Percentiles rank a stretch among this genome's conserved stretches.
Evolutionary conservation across 2,113 vertebrate genomes (phyloP).

Genomic region (Peromyscus maniculatus): DNA sequence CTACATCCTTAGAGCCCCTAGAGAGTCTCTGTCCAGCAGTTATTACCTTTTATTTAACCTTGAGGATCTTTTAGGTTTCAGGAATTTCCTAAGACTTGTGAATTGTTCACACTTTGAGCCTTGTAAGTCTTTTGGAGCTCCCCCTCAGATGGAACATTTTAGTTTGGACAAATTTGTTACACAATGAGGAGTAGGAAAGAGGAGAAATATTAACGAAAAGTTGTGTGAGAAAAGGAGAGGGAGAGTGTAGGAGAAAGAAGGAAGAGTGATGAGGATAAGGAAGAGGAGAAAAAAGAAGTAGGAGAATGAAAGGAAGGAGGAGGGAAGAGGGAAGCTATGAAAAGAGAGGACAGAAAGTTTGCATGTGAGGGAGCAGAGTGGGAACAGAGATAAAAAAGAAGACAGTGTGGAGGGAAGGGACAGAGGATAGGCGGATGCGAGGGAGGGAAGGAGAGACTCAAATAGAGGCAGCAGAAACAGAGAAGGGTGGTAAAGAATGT

Average conservation of each 20-base stretch:
- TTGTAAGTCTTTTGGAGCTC: not conserved
- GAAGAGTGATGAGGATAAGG: not conserved
- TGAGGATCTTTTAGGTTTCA: not conserved
- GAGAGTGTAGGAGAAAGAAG: not conserved
- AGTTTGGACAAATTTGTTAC: not conserved
- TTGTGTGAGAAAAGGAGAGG: too few species aligned
- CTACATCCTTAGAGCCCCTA: not conserved
- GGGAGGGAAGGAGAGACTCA: not conserved
- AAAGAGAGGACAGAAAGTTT: not conserved
- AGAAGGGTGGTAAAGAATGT: not conserved
- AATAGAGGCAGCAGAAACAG: not conserved
- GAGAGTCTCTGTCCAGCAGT: not conserved
- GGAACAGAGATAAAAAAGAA: not conserved
- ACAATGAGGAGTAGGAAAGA: not conserved
- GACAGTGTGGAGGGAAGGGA: not conserved
- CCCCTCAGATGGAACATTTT: not conserved
- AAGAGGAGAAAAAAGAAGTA: not conserved
- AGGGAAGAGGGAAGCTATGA: not conserved
- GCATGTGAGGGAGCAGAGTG: not conserved
- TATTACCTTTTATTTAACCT: not conserved
- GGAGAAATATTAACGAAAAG: too few species aligned
- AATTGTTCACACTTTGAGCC: not conserved
- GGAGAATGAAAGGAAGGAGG: too few species aligned
- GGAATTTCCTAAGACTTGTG: not conserved
- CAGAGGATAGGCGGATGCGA: not conserved